These are phyloP conservation scores for Bathynomus jamesi DNA, from an alignment of 1,140 invertebrate species.

Conservation along the genomic window DNA sequence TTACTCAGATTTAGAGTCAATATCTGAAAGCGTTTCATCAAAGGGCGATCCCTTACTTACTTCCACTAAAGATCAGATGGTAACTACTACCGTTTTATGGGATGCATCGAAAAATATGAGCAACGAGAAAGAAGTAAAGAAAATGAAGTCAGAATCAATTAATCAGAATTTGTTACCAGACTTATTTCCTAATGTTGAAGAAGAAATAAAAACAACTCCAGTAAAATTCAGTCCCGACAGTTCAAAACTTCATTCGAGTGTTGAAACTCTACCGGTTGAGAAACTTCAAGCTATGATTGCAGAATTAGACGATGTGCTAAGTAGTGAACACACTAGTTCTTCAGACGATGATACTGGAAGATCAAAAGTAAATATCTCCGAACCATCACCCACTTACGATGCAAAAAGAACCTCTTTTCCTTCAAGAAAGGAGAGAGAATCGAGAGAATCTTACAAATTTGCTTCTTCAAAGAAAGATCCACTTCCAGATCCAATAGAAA, in stretches of 20 bases:
- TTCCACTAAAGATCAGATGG: background rate
- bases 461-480: background rate
- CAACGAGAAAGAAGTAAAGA: constrained; percentile 4
- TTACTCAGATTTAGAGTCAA: constrained; percentile 31
- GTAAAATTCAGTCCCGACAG: background rate
- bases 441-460: too few species aligned
- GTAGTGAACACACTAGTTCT: constrained; percentile 18
- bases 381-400: background rate
- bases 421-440: background rate
- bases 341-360: background rate
- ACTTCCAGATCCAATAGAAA: background rate
- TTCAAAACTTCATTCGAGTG: background rate
- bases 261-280: constrained; percentile 26
- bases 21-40: constrained; percentile 31
- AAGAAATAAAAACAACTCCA: background rate
- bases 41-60: constrained; percentile 16
- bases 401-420: background rate
- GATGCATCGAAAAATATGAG: too few species aligned
- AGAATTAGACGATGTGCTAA: constrained; percentile 32
- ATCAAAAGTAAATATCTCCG: background rate
- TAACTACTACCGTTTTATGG: background rate
- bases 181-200: background rate
- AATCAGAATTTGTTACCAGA: background rate
- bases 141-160: constrained; percentile 8
- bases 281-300: constrained; percentile 36